Percentiles rank a stretch among this genome's conserved stretches.
phyloP scores from a whole-genome alignment of 2,113 vertebrate genomes.

The Egretta garzetta region DNA sequence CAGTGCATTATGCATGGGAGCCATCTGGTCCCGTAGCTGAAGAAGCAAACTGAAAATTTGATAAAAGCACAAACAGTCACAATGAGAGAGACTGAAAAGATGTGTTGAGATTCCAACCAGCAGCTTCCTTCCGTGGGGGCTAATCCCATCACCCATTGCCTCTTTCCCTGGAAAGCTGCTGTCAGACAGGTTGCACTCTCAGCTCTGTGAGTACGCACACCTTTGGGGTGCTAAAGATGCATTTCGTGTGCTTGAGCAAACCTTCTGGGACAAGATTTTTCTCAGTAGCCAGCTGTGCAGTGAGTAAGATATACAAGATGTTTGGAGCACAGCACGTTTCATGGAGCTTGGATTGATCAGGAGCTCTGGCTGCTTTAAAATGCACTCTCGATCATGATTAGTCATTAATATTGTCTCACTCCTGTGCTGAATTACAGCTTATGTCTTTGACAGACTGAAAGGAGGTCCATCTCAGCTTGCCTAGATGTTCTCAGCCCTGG shows the following conservation, averaged over 20 bases:
- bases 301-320: background rate
- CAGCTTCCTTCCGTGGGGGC: background rate
- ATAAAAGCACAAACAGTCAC: constrained; percentile 40
- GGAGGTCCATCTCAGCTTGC: background rate
- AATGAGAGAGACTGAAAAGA: constrained; percentile 35
- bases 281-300: constrained; percentile 40
- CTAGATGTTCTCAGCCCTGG: background rate
- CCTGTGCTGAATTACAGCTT: background rate
- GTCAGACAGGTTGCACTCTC: background rate
- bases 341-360: background rate
- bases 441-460: background rate
- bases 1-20: constrained; percentile 70
- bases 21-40: constrained; percentile 72
- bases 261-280: background rate
- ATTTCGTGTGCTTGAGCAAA: background rate
- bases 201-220: background rate
- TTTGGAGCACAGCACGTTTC: background rate
- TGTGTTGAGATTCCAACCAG: constrained; percentile 42
- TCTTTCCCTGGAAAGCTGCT: constrained; percentile 11
- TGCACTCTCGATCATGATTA: background rate
- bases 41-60: constrained; percentile 52
- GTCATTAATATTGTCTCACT: background rate
- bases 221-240: constrained; percentile 42
- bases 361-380: background rate
- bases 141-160: background rate